Percentiles rank a stretch among this genome's conserved stretches.
phyloP scores from a whole-genome alignment of 1,140 invertebrate genomes.

The Hirudo medicinalis region DNA sequence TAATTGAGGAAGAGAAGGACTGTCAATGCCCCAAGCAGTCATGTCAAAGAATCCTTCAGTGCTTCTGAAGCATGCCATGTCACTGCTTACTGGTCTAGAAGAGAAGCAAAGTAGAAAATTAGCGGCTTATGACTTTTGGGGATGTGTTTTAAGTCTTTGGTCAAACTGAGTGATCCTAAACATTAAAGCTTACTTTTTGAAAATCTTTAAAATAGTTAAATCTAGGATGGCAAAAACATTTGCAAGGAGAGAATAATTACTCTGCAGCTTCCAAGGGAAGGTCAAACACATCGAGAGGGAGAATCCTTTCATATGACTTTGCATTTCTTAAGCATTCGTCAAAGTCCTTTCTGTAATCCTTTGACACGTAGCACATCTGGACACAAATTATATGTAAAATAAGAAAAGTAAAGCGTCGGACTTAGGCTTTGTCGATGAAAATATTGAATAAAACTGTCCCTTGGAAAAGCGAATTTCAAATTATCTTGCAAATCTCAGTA shows the following conservation, averaged over 20 bases:
- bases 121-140: not conserved
- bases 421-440: not conserved
- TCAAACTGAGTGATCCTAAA: not conserved
- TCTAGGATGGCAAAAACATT: not conserved
- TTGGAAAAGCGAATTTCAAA: not conserved
- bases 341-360: slow-evolving; percentile 42
- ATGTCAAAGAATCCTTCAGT: slow-evolving; percentile 53
- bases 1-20: slow-evolving; percentile 48
- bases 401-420: not conserved
- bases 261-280: slow-evolving; percentile 30
- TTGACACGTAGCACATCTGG: slow-evolving; percentile 45
- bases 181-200: not conserved
- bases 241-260: slow-evolving; percentile 25
- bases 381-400: slow-evolving; percentile 22
- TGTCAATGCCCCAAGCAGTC: slow-evolving; percentile 51
- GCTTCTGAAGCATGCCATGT: slow-evolving; percentile 44
- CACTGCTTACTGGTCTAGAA: slow-evolving; percentile 33
- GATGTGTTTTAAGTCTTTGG: not conserved
- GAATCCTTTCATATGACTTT: slow-evolving; percentile 32
- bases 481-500: not conserved
- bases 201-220: not conserved
- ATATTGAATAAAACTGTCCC: not conserved
- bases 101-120: not conserved
- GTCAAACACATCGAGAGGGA: slow-evolving; percentile 37
- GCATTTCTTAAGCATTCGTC: slow-evolving; percentile 36